Conservation (phyloP, 1,140 invertebrate species). For the Lasaia peninsularis region DNA sequence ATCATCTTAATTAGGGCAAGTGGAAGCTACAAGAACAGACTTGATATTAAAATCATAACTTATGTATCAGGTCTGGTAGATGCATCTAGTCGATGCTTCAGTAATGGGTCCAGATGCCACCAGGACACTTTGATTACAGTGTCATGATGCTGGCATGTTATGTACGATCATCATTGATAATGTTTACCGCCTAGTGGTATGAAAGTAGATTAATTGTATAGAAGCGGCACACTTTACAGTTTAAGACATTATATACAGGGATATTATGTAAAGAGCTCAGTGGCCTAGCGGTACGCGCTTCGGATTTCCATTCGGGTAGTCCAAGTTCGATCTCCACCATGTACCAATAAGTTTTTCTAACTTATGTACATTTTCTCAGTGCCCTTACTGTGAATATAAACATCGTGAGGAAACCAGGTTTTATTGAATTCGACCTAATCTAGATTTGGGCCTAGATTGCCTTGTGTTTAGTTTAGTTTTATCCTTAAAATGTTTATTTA, state of each 20-base stretch:
- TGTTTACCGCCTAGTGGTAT: neutral
- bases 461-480: too few relatives aligned
- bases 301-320: too few relatives aligned
- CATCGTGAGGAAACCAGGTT: too few relatives aligned
- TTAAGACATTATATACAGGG: neutral
- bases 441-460: too few relatives aligned
- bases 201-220: neutral
- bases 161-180: neutral
- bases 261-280: too few relatives aligned
- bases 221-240: neutral
- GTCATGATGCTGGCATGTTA: neutral
- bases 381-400: too few relatives aligned
- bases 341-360: too few relatives aligned
- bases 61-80: constrained; percentile 1
- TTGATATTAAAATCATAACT: neutral
- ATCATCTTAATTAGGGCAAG: neutral
- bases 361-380: too few relatives aligned
- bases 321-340: too few relatives aligned
- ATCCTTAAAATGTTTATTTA: too few relatives aligned
- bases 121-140: neutral
- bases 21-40: neutral
- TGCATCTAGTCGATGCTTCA: neutral
- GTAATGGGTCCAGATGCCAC: neutral
- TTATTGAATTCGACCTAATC: too few relatives aligned
- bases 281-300: too few relatives aligned